These are phyloP conservation scores for Drosophila lacertosa DNA, from an alignment of 1,140 invertebrate genomes.

Conservation along the genomic window DNA sequence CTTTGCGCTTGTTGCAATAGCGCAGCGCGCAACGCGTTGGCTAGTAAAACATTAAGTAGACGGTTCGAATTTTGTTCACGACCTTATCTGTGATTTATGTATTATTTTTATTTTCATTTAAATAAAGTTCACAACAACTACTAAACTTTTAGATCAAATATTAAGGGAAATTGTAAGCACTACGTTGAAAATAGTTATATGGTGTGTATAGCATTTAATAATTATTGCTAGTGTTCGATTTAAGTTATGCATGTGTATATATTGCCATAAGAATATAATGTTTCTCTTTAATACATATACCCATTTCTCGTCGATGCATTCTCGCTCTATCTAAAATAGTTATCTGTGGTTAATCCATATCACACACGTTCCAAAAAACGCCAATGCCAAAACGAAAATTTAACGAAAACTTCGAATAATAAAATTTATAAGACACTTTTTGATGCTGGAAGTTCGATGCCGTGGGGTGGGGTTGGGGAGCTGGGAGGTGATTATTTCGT, in stretches of 20 bases:
- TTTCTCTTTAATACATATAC: constrained; percentile 10
- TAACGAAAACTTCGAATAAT: constrained; percentile 46
- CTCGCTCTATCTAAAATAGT: constrained; percentile 45
- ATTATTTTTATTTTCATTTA: constrained; percentile 38
- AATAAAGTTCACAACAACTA: constrained; percentile 38
- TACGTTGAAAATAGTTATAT: constrained; percentile 46
- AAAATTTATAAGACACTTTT: constrained; percentile 59
- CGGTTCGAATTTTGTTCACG: constrained; percentile 88
- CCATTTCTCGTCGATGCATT: constrained; percentile 14
- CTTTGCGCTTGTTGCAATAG: not conserved
- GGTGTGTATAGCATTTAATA: constrained; percentile 31
- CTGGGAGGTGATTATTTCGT: constrained; percentile 23
- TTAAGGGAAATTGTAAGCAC: constrained; percentile 36
- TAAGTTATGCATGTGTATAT: constrained; percentile 23
- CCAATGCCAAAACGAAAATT: not conserved
- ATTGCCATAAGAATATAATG: constrained; percentile 38
- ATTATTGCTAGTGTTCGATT: constrained; percentile 23
- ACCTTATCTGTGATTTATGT: no score
- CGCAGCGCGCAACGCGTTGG: constrained; percentile 92
- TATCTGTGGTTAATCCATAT: constrained; percentile 45
- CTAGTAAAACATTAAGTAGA: constrained; percentile 92
- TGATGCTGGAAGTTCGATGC: constrained; percentile 52
- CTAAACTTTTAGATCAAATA: constrained; percentile 36
- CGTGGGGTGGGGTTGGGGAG: constrained; percentile 11
- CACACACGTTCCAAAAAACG: constrained; percentile 50